Base-by-base conservation (phyloP, 1,140 invertebrate genomes). In the Leptoteleia sp. region DNA sequence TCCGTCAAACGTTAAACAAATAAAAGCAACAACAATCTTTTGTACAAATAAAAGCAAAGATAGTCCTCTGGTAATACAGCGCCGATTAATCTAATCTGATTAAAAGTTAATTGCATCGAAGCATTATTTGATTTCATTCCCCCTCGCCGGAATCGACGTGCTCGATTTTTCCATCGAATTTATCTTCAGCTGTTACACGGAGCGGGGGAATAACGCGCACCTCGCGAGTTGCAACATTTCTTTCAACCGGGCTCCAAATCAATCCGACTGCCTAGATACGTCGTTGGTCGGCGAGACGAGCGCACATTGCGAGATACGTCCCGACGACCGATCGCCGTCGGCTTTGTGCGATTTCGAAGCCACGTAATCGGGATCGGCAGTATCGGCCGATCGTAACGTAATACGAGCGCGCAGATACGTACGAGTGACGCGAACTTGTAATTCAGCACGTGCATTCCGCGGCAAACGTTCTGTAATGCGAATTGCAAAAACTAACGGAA, bases 381-480 rank as follows among this genome's bases (percentile, higher is more conserved):
- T 43, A 48, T 72, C 19, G 16, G 37, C 12, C 17, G 38, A 33
- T 61, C 42, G 76, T 79, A 80, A 80, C 55, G 65, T 72, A 76
- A 80, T 76, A 57, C 64, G 9, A 50, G 27, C 12, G 61, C 45
- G 40, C 37, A n/a, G n/a, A 15, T 43, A 59, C 42, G 47, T 27
- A 65, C 42, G 50, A 22, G 38, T 37, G 50, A 35, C 31, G 54
- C 64, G 52, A 54, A 62, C 52, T 65, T 71, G 77, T 71, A 73
- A 79, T 59, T 70, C 70, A 59, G 71, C 45, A 33, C 50, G 55
- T 42, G 52, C 72, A 80, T 80, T 76, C 72, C 72, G 70, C 55
- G 64, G 70, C 59, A 50, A 12, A 17, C 67, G 55, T 35, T 59
- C 64, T 11, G 22, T 59, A 75, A 65, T 57, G 47, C 75, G 45